A percentile compares a stretch with the other conserved stretches of the same genome.
phyloP scores from a whole-genome alignment of 2,113 vertebrate genomes.

The Dermatemys mawii region DNA sequence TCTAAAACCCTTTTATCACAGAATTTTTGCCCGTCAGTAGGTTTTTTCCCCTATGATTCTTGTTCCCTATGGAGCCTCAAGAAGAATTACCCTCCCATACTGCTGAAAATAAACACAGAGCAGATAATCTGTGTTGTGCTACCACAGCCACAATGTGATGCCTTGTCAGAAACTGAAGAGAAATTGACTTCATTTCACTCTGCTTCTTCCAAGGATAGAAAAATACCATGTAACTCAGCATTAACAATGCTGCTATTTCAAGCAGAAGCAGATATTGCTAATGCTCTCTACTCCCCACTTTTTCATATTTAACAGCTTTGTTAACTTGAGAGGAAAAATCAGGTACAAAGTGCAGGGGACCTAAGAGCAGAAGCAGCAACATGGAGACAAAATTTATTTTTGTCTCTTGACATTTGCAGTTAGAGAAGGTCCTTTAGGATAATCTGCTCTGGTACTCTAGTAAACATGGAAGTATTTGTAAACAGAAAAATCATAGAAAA shows the following conservation, averaged over 20 bases:
- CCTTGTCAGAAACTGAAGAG: constrained; percentile 13
- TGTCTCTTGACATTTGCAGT: background rate
- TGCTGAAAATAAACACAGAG: background rate
- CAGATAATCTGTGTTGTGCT: background rate
- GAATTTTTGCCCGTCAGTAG: background rate
- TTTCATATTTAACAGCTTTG: background rate
- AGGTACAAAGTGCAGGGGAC: background rate
- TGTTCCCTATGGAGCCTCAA: background rate
- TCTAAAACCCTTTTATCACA: background rate
- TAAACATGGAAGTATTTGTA: background rate
- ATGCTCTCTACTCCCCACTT: background rate
- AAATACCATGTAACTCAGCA: background rate
- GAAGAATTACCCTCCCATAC: background rate
- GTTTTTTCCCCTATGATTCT: background rate
- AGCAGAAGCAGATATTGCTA: background rate
- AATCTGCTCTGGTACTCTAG: background rate
- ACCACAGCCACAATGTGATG: background rate
- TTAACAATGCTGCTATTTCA: background rate
- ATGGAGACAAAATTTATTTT: background rate
- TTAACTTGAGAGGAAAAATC: background rate
- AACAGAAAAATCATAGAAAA: background rate
- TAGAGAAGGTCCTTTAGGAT: background rate
- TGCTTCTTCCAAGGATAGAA: background rate
- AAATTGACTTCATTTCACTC: constrained; percentile 22
- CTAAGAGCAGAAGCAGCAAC: background rate